These are phyloP conservation scores for Acanthosepion lycidas DNA, from an alignment of 2,888 invertebrate genomes.

Conservation along the genomic window DNA sequence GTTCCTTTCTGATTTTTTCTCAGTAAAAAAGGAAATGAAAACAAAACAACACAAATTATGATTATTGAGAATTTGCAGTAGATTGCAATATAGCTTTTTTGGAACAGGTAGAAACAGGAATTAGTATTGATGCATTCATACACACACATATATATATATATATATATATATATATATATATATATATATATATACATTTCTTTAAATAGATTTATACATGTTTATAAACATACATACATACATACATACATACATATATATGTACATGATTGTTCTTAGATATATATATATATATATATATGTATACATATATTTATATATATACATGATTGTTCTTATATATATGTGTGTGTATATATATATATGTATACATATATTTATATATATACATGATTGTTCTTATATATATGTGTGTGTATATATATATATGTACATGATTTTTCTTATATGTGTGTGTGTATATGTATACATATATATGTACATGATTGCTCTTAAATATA, in stretches of 20 bases:
- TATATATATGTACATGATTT: not conserved
- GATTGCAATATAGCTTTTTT: constrained; percentile 11
- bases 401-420: no score
- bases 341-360: not conserved
- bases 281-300: not conserved
- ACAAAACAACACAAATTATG: not conserved
- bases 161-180: no score
- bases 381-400: not conserved
- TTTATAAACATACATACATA: not conserved
- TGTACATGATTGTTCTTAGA: not conserved
- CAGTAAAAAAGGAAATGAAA: not conserved
- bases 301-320: not conserved
- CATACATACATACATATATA: not conserved
- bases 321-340: not conserved
- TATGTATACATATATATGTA: not conserved
- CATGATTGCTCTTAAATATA: not conserved
- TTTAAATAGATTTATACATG: not conserved
- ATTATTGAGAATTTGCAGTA: not conserved
- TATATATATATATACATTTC: not conserved
- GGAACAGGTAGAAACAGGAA: not conserved
- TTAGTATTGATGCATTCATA: not conserved
- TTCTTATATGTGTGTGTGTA: not conserved
- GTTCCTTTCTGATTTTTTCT: not conserved
- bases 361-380: not conserved
- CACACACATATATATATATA: no score